A percentile compares a stretch with the other conserved stretches of the same genome.
Conservation (phyloP, 2,113 vertebrate species). For the Puffinus mauretanicus region DNA sequence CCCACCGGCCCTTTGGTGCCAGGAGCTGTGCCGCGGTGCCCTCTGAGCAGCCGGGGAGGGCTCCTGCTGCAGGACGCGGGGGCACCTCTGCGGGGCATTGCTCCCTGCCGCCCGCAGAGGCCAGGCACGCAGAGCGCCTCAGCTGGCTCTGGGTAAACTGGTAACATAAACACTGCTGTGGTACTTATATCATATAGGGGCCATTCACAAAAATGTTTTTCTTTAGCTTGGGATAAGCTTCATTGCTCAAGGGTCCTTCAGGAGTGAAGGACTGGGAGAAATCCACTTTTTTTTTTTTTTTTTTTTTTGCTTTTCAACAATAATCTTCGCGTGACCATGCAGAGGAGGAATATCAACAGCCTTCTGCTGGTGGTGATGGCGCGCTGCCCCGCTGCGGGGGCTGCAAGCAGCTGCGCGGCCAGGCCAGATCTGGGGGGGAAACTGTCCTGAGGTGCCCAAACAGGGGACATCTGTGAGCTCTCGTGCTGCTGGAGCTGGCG, state of each 20-base stretch:
- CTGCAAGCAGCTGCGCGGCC: fast-evolving
- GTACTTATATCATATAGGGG: not conserved
- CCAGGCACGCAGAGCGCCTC: fast-evolving
- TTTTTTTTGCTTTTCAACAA: not conserved
- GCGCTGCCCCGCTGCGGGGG: not conserved
- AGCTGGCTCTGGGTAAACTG: not conserved
- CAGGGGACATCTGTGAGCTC: not conserved
- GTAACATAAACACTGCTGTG: too few species aligned
- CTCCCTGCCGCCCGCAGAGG: not conserved
- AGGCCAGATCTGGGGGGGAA: too few species aligned
- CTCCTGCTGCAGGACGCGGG: not conserved
- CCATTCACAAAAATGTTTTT: not conserved
- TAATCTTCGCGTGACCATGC: not conserved
- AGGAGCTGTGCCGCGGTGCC: not conserved
- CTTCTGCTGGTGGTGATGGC: not conserved
- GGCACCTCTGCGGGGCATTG: not conserved
- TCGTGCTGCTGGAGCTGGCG: not conserved
- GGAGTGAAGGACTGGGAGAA: not conserved
- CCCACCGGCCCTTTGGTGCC: not conserved
- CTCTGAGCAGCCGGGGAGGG: not conserved
- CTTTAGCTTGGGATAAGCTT: not conserved
- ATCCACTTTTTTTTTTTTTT: not conserved
- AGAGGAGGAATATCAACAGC: not conserved
- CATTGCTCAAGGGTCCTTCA: not conserved
- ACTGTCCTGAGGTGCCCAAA: not conserved